Conservation (phyloP, 1,140 invertebrate genomes). For the Holcopasites calliopsidis region DNA sequence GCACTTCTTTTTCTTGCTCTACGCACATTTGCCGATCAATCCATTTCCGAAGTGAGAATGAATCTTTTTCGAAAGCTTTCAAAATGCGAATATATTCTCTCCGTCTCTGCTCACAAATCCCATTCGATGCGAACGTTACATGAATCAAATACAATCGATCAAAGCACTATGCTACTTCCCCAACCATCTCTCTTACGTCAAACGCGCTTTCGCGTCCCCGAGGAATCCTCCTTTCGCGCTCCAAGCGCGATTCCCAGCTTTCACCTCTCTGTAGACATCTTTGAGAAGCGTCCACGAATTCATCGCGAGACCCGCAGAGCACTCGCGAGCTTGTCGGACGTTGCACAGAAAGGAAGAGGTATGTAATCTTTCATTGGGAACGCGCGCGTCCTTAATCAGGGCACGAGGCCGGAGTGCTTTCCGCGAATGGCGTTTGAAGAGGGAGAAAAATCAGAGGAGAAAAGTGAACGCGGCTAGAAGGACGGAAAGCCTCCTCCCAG, state of each 20-base stretch:
- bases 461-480: neutral
- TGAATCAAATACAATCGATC: too few relatives aligned
- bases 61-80: too few relatives aligned
- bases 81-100: too few relatives aligned
- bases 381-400: constrained; percentile 43
- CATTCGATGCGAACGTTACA: too few relatives aligned
- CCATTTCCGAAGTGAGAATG: too few relatives aligned
- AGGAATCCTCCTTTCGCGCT: neutral
- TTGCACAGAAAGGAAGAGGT: neutral
- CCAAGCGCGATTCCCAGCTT: neutral
- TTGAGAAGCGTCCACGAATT: neutral
- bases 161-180: neutral
- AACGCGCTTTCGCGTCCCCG: neutral
- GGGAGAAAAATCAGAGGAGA: neutral
- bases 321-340: constrained; percentile 17
- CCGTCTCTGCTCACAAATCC: too few relatives aligned
- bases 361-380: too few relatives aligned
- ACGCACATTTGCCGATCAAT: too few relatives aligned
- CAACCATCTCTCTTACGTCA: too few relatives aligned
- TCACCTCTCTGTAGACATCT: neutral
- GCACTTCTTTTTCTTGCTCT: too few relatives aligned
- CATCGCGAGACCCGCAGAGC: neutral
- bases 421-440: too few relatives aligned
- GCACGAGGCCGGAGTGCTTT: constrained; percentile 31
- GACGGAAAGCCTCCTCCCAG: neutral